These are phyloP conservation scores for Thumatha senex DNA, from an alignment of 2,888 invertebrate species.

Conservation along the genomic window DNA sequence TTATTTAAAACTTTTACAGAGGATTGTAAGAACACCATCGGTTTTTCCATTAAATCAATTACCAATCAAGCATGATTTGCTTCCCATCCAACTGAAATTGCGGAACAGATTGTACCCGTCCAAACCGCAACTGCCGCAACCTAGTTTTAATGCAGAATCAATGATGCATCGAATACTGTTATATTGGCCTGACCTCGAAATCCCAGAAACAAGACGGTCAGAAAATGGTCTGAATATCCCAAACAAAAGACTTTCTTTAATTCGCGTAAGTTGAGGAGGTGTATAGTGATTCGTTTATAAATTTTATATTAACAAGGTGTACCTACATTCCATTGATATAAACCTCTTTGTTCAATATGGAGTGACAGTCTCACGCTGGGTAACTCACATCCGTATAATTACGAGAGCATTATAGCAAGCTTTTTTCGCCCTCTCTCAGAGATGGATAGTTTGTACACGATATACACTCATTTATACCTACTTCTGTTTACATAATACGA, in stretches of 20 bases:
- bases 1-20: no score
- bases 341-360: no score
- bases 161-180: slow-evolving; percentile 39
- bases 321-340: no score
- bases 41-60: slow-evolving; percentile 5
- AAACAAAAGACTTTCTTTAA: slow-evolving; percentile 20
- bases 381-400: no score
- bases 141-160: slow-evolving; percentile 31
- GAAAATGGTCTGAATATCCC: slow-evolving; percentile 35
- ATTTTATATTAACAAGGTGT: neutral
- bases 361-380: no score
- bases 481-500: no score
- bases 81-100: slow-evolving; percentile 19
- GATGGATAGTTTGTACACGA: no score
- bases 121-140: slow-evolving; percentile 28
- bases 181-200: slow-evolving; percentile 45
- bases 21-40: neutral
- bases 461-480: no score
- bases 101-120: slow-evolving; percentile 31
- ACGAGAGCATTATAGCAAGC: no score
- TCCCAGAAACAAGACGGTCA: slow-evolving; percentile 34
- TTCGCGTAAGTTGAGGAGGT: no score
- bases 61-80: slow-evolving; percentile 27
- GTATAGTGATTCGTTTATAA: no score
- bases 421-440: no score